A percentile compares a stretch with the other conserved stretches of the same genome.
phyloP scores from a whole-genome alignment of 2,888 invertebrate genomes.

The Vannuccia rotundouncinata region DNA sequence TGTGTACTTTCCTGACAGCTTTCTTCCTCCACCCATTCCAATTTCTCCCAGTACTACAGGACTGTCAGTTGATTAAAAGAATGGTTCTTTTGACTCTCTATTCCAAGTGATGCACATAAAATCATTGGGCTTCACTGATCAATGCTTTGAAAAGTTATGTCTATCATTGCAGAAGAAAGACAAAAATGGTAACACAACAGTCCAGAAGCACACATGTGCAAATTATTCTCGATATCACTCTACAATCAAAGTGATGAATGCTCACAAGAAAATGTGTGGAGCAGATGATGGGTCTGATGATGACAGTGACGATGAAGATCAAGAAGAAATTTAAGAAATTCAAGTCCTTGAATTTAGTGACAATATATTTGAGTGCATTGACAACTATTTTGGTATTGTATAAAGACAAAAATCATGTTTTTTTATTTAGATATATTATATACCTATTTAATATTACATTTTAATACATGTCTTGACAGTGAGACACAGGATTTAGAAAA shows the following conservation, averaged over 20 bases:
- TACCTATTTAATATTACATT: no score
- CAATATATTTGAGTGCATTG: neutral
- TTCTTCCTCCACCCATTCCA: no score
- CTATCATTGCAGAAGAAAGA: neutral
- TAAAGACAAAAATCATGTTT: neutral
- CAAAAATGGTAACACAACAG: neutral
- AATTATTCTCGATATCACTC: neutral
- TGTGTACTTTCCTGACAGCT: no score
- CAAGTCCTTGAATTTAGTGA: neutral
- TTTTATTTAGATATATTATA: neutral
- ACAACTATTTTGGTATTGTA: neutral
- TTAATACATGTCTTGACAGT: no score
- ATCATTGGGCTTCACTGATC: neutral
- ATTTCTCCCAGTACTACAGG: no score
- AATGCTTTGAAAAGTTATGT: neutral
- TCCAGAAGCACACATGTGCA: neutral
- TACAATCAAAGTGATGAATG: neutral
- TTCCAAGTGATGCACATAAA: neutral
- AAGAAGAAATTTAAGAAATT: neutral
- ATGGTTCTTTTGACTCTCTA: neutral
- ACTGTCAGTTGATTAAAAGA: neutral
- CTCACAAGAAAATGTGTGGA: neutral
- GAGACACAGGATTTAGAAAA: no score
- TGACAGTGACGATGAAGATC: neutral
- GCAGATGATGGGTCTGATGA: neutral